Evolutionary conservation across 2,797 vertebrate genomes (phyloP), one percentile per base, ranked within the genome.

Genomic region (Esox masquinongy): DNA sequence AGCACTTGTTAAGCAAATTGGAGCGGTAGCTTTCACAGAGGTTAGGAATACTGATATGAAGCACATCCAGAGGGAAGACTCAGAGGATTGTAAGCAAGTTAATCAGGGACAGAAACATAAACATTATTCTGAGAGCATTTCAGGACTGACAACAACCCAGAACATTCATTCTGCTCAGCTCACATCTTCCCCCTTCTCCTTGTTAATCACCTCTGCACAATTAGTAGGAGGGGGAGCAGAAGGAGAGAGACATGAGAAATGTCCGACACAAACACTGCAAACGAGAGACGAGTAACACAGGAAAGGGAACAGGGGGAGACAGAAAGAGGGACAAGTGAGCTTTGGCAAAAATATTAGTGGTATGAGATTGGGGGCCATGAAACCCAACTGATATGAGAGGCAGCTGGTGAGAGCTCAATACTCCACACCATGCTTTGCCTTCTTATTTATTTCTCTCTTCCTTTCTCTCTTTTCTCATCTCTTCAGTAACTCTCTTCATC

Each of bases 401-500:
- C n/a, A 59, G 53, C n/a, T 59, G 53, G 19, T 22, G 19, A 56
- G 19, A 17, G 16, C 50, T 53, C 5, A 53, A 15, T 19, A 53
- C 16, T 19, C 50, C 50, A 53, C 5, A 53, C 50, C 50, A 6
- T 53, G 1, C 50, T 53, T 8, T 34, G 12, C 34, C 26, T 15
- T 0, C 5, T 53, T 74, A 47, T 77, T 56, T 70, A 31, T 4
- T 24, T 61, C 70, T 0, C n/a, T 7, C 19, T 16, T 9, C 43
- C 53, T 75, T 16, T 47, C 1, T 66, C 24, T 16, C 70, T 71
- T 7, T 39, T 43, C 39, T 6, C 39, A 9, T 43, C 39, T 43
- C 39, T 9, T 29, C 12, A 68, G 74, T 74, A 19, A n/a, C 19
- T 50, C 73, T 72, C 49, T 79, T 51, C 68, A 26, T 50, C 72